Evolutionary conservation across 2,113 vertebrate species (phyloP).

Genomic region (Tetraodon nigroviridis): DNA sequence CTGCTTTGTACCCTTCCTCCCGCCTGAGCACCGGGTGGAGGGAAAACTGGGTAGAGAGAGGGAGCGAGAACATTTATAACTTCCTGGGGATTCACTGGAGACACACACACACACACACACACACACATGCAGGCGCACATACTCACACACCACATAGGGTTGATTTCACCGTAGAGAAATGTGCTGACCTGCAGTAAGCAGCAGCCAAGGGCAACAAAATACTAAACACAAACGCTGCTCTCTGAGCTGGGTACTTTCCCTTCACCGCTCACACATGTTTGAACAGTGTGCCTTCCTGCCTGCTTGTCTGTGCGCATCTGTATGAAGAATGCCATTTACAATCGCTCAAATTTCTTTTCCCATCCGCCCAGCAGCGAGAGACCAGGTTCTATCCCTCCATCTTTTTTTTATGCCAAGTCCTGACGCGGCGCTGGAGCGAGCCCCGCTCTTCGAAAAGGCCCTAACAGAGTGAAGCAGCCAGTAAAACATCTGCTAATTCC

Average conservation of each 20-base stretch:
- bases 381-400: too few relatives aligned
- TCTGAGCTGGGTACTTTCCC: conserved; percentile 73
- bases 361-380: too few relatives aligned
- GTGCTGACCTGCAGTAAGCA: conserved; percentile 82
- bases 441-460: too few relatives aligned
- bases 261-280: conserved; percentile 51
- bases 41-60: conserved; percentile 30
- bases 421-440: too few relatives aligned
- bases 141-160: conserved; percentile 65
- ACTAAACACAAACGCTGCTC: conserved; percentile 73
- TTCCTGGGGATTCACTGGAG: conserved; percentile 73
- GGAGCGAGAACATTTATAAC: conserved; percentile 54
- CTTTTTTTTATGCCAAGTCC: too few relatives aligned
- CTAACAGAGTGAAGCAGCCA: too few relatives aligned
- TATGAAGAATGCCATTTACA: too few relatives aligned
- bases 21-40: neutral
- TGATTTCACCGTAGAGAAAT: conserved; percentile 80
- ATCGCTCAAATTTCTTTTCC: too few relatives aligned
- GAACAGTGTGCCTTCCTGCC: conserved; percentile 31
- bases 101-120: conserved; percentile 25
- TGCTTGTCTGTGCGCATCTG: conserved; percentile 7
- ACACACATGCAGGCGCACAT: conserved; percentile 21
- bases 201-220: conserved; percentile 78
- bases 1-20: neutral
- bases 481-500: too few relatives aligned